A percentile compares a stretch with the other conserved stretches of the same genome.
phyloP scores from a whole-genome alignment of 2,797 vertebrate genomes.

The Acipenser transmontanus region DNA sequence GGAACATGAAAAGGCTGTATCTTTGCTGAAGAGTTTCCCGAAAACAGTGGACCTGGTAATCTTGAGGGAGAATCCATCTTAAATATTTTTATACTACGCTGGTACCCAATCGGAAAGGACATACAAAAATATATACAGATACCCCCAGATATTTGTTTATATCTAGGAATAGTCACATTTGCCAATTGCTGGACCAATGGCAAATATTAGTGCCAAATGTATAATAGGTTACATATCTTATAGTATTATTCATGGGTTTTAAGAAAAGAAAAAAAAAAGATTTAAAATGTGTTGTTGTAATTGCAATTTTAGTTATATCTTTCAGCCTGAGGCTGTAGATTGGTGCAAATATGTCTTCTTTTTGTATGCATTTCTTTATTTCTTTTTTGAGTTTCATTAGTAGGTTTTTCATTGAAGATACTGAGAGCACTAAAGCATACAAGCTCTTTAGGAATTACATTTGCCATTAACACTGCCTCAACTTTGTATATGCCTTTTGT shows the following conservation, averaged over 20 bases:
- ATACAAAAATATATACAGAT: conserved; percentile 12
- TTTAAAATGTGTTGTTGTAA: conserved; percentile 67
- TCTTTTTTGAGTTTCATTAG: conserved; percentile 33
- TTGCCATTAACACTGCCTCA: conserved; percentile 82
- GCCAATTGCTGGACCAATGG: conserved; percentile 99
- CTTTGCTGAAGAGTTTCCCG: conserved; percentile 98
- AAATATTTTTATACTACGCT: conserved; percentile 66
- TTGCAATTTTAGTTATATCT: conserved; percentile 66
- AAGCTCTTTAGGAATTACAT: conserved; percentile 67
- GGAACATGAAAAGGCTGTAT: conserved; percentile 96
- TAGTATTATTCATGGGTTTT: conserved; percentile 61
- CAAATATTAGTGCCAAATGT: conserved; percentile 97
- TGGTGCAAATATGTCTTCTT: conserved; percentile 58
- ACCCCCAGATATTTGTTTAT: conserved; percentile 64
- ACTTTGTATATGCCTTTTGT: conserved; percentile 81
- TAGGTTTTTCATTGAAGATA: conserved; percentile 60
- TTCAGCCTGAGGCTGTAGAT: conserved; percentile 77
- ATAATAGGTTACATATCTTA: conserved; percentile 76
- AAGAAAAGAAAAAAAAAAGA: conserved; percentile 35
- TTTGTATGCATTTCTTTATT: conserved; percentile 31
- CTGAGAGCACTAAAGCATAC: conserved; percentile 75
- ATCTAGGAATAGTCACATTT: conserved; percentile 73
- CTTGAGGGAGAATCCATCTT: conserved; percentile 95
- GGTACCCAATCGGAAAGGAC: conserved; percentile 24
- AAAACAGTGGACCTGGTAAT: conserved; percentile 97